Evolutionary conservation across 2,797 vertebrate species (phyloP), one percentile per base, ranked within the genome.

Genomic region (Chelonia mydas): DNA sequence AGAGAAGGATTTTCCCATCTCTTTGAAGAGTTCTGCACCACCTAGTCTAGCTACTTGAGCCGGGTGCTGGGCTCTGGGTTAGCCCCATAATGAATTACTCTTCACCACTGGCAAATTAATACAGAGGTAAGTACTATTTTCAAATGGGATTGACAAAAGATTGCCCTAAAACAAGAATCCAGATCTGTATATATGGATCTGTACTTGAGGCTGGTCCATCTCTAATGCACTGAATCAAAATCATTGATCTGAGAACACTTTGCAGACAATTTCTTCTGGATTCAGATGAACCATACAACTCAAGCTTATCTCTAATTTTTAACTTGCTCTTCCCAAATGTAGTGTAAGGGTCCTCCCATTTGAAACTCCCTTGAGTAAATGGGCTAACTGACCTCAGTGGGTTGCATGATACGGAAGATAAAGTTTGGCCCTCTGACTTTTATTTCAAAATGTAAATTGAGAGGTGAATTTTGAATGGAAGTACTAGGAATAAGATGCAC

Each of bases 11-110:
- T 96, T 96, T 86, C 87, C 57, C 87, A 87, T 23, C 13, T 85
- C 96, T 95, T 96, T 95, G 90, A 96, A 96, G 93, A 83, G 53
- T 87, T 10, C 61, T 91, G 88, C 85, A 49, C 61, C 61, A 80
- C 72, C 33, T 45, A 77, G 59, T 17, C 81, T 89, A 27, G 86
- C 81, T 78, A 45, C 10, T 90, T 90, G 81, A 72, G 68, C n/a
- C 21, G 3, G 19, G 68, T 72, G 10, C 9, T 72, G 17, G 68
- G 37, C 10, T 82, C 21, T 84, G 23, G 81, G 0, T 96, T 92
- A 88, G 81, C 92, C 89, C 79, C 76, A 72, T 85, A 90, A n/a
- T 81, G 86, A 81, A 94, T 94, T 90, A 82, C 92, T 94, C 94
- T 88, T 94, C 77, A 87, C 41, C 31, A 74, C 0, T 5, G 4